These are phyloP conservation scores for Riparia riparia DNA, from an alignment of 2,113 vertebrate species.

Conservation along the genomic window DNA sequence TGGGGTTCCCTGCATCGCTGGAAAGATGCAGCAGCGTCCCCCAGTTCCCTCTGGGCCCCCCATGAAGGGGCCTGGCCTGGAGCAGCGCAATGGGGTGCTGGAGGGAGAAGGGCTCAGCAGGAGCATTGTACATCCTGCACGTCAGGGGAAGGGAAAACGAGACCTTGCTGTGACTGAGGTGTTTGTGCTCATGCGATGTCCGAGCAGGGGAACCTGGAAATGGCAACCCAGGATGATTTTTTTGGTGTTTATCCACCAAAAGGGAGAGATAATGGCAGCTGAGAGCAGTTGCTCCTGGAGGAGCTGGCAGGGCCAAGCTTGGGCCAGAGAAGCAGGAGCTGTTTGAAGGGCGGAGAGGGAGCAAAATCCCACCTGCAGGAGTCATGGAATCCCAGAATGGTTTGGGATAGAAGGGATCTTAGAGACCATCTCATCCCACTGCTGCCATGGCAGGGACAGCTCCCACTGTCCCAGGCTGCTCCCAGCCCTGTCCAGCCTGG, in stretches of 20 bases:
- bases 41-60: not conserved
- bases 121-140: not conserved
- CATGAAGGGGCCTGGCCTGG: rapidly evolving
- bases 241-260: not conserved
- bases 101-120: not conserved
- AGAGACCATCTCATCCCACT: rapidly evolving
- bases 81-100: not conserved
- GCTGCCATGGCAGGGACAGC: not conserved
- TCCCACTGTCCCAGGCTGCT: not conserved
- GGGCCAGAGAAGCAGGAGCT: not conserved
- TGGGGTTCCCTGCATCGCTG: not conserved
- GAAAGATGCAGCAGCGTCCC: not conserved
- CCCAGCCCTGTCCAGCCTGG: not conserved
- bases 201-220: not conserved
- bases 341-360: not conserved
- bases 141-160: not conserved
- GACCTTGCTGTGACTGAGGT: not conserved
- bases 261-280: not conserved
- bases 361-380: not conserved
- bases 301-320: not conserved
- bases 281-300: not conserved
- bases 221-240: not conserved
- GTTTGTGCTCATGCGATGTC: rapidly evolving
- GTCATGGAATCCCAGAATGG: not conserved
- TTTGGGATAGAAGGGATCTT: not conserved